phyloP scores from a whole-genome alignment of 2,113 vertebrate species.

The Henicopernis longicauda region DNA sequence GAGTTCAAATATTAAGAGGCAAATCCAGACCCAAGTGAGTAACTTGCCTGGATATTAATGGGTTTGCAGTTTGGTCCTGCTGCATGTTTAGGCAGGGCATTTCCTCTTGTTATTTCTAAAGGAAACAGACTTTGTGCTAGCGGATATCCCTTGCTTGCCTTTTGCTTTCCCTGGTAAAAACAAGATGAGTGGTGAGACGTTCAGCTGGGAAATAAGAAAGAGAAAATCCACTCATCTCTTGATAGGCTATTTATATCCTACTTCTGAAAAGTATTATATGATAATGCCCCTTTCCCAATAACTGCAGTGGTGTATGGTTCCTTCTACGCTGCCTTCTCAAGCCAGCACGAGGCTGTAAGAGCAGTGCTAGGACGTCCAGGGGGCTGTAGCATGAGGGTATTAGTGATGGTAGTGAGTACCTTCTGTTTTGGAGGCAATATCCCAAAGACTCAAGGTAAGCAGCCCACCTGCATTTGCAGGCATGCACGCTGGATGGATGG shows the following conservation, averaged over 20 bases:
- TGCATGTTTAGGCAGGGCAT: slow-evolving; percentile 68
- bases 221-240: not conserved
- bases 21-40: not conserved
- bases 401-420: not conserved
- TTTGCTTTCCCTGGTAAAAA: slow-evolving; percentile 55
- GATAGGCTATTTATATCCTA: not conserved
- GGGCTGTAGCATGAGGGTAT: not conserved
- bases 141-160: slow-evolving; percentile 86
- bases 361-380: not conserved
- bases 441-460: not conserved
- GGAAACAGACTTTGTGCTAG: slow-evolving; percentile 77
- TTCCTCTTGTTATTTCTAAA: slow-evolving; percentile 88
- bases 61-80: not conserved
- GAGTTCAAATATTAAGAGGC: not conserved
- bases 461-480: not conserved
- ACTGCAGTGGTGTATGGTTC: not conserved
- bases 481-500: accelerated
- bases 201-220: not conserved
- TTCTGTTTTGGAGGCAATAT: not conserved
- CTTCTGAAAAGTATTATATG: not conserved
- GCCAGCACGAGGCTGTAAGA: not conserved
- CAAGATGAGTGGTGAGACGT: not conserved
- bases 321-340: not conserved
- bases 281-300: not conserved
- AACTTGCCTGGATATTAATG: not conserved